Evolutionary conservation across 2,797 vertebrate species (phyloP).

Genomic region (Neolamprologus multifasciatus): DNA sequence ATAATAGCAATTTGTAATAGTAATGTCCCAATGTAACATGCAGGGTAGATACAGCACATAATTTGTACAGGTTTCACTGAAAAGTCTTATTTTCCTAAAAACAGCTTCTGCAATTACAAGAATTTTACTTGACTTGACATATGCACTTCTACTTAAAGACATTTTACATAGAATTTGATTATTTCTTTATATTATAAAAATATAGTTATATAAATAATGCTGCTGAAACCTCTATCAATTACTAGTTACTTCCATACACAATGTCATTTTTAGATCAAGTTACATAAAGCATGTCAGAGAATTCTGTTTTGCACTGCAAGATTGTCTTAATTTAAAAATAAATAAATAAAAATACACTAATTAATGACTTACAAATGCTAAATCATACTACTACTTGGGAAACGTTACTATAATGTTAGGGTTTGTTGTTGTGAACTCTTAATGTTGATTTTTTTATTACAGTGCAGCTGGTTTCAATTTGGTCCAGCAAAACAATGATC

Average conservation of each 20-base stretch:
- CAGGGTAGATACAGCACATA: neutral
- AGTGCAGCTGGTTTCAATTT: neutral
- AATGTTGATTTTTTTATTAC: neutral
- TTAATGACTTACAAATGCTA: neutral
- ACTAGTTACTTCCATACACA: neutral
- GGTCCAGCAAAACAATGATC: neutral
- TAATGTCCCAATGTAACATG: neutral
- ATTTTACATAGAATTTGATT: neutral
- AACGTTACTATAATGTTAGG: rapidly evolving
- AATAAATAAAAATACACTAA: neutral
- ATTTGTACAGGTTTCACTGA: neutral
- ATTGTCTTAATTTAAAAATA: neutral
- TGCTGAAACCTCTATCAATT: neutral
- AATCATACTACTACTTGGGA: neutral
- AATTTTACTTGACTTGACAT: neutral
- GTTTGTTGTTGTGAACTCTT: neutral
- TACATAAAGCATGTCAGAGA: neutral
- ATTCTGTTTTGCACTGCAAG: neutral
- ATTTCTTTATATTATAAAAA: neutral
- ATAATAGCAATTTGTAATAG: neutral
- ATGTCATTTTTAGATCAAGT: neutral
- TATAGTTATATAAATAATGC: neutral
- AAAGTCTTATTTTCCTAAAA: neutral
- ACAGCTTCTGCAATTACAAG: neutral
- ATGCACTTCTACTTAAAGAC: neutral